Evolutionary conservation across 2,113 vertebrate genomes (phyloP).

Genomic region (Notarius lentiginosus): DNA sequence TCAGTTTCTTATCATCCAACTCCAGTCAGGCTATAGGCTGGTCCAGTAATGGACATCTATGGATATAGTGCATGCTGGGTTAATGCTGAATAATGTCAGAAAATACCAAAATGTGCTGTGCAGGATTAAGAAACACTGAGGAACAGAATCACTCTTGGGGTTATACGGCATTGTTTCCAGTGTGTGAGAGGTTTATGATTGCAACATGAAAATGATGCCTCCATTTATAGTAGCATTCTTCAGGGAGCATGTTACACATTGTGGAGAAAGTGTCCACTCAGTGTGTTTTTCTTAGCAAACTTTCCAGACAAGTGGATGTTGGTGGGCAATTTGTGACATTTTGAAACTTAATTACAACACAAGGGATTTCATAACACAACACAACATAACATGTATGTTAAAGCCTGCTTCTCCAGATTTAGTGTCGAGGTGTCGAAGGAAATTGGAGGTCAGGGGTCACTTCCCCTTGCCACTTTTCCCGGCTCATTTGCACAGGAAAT

Average conservation of each 20-base stretch:
- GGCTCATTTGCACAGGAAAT: constrained; percentile 36
- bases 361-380: not conserved
- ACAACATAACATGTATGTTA: constrained; percentile 19
- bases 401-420: constrained; percentile 28
- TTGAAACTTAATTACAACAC: not conserved
- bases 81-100: not conserved
- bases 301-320: not conserved
- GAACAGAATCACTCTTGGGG: not conserved
- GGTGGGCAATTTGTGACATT: not conserved
- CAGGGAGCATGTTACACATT: not conserved
- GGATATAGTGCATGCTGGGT: not conserved
- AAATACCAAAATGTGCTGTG: not conserved
- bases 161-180: not conserved
- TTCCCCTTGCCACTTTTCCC: constrained; percentile 24
- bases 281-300: not conserved
- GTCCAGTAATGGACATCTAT: not conserved
- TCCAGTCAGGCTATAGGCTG: not conserved
- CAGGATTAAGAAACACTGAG: not conserved
- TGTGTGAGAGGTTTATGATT: not conserved
- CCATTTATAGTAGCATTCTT: constrained; percentile 19
- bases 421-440: constrained; percentile 19
- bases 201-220: constrained; percentile 12
- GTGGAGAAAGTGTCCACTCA: not conserved
- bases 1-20: not conserved
- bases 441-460: constrained; percentile 28